Evolutionary conservation across 2,113 vertebrate species (phyloP).

Genomic region (Eublepharis macularius): DNA sequence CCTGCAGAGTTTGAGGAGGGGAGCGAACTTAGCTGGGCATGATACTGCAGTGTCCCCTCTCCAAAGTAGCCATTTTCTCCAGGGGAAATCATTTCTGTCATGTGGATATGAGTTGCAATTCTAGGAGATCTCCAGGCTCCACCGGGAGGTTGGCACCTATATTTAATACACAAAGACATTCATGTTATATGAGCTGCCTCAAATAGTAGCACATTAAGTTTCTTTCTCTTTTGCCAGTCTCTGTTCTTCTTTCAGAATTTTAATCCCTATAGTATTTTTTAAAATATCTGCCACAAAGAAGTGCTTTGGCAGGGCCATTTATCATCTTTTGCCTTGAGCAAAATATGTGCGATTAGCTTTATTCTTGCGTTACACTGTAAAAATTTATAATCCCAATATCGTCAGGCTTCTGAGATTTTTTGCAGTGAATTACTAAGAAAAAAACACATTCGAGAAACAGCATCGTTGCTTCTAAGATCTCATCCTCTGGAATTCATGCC

Average conservation of each 20-base stretch:
- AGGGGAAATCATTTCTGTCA: no score
- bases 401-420: background rate
- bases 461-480: background rate
- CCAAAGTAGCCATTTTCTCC: no score
- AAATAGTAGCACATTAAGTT: conserved; percentile 36
- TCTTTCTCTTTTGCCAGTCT: background rate
- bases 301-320: conserved; percentile 28
- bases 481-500: background rate
- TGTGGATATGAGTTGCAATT: no score
- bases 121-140: no score
- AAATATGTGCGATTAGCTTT: conserved; percentile 31
- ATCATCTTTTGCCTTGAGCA: conserved; percentile 34
- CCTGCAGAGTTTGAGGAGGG: no score
- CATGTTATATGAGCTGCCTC: conserved; percentile 22
- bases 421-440: conserved; percentile 2
- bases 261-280: background rate
- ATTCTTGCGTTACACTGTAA: conserved; percentile 20
- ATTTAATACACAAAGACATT: conserved; percentile 38
- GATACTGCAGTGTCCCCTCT: no score
- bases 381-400: conserved; percentile 10
- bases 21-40: no score
- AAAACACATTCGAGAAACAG: background rate
- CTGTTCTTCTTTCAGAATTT: conserved; percentile 48
- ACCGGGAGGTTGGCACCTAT: no score
- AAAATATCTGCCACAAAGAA: conserved; percentile 29